Conservation (phyloP, 2,797 vertebrate genomes). For the Tolypeutes matacus region DNA sequence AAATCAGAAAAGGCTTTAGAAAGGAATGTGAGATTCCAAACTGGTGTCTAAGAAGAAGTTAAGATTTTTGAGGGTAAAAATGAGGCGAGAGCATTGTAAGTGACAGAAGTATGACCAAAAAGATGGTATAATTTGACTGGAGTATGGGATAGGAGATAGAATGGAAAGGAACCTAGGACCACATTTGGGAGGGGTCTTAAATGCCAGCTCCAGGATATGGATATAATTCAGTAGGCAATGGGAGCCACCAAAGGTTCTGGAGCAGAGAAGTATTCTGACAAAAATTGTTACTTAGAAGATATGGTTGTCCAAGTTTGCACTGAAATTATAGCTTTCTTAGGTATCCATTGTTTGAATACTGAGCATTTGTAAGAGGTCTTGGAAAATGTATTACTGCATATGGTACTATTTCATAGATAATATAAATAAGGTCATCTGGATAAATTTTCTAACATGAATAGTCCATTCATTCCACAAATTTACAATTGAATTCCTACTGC, state of each 20-base stretch:
- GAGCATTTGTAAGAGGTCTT: not conserved
- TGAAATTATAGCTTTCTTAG: conserved; percentile 25
- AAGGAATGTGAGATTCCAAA: not conserved
- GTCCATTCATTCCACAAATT: conserved; percentile 31
- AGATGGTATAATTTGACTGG: not conserved
- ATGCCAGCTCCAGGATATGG: not conserved
- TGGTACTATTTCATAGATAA: conserved; percentile 14
- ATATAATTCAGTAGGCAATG: not conserved
- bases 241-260: not conserved
- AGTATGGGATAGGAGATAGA: not conserved
- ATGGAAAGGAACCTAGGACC: not conserved
- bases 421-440: conserved; percentile 30
- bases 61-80: conserved; percentile 27
- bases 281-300: not conserved
- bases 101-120: not conserved
- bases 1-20: not conserved
- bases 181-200: not conserved
- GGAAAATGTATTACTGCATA: not conserved
- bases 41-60: not conserved
- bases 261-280: not conserved
- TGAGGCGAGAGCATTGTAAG: not conserved
- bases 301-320: not conserved
- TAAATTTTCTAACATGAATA: conserved; percentile 35
- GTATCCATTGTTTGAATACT: conserved; percentile 27
- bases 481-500: not conserved